phyloP scores from a whole-genome alignment of 2,113 vertebrate genomes.

The Clinocottus analis region DNA sequence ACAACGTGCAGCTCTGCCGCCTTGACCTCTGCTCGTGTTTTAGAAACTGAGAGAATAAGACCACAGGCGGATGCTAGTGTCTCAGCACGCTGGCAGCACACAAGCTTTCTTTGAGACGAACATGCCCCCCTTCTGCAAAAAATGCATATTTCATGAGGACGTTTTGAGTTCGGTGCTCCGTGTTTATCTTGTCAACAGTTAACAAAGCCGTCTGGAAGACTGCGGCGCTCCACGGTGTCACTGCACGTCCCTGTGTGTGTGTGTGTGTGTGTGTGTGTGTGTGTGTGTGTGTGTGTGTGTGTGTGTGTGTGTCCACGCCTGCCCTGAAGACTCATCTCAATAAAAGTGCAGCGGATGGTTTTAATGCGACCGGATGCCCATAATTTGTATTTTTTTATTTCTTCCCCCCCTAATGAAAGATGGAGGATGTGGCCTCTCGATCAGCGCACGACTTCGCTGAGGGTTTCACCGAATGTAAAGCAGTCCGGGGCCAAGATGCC shows the following conservation, averaged over 20 bases:
- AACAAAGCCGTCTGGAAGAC: constrained; percentile 58
- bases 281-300: neutral
- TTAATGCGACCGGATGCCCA: constrained; percentile 44
- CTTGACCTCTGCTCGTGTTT: neutral
- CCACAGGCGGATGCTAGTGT: constrained; percentile 40
- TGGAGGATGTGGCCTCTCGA: constrained; percentile 46
- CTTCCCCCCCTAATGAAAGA: neutral
- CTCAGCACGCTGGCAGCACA: constrained; percentile 21
- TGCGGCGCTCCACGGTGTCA: too few species aligned
- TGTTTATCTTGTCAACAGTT: constrained; percentile 67
- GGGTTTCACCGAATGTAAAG: constrained; percentile 52
- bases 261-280: constrained; percentile 1
- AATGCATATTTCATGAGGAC: constrained; percentile 70
- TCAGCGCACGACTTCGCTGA: constrained; percentile 30
- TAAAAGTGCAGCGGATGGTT: constrained; percentile 16
- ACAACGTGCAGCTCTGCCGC: neutral
- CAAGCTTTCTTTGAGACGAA: too few species aligned
- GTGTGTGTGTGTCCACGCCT: constrained; percentile 1
- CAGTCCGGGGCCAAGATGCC: neutral
- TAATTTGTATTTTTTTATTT: neutral
- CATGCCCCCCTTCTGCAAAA: constrained; percentile 26
- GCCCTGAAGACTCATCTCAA: constrained; percentile 36
- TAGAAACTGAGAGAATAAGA: constrained; percentile 26
- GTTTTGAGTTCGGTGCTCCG: constrained; percentile 38
- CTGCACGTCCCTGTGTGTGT: constrained; percentile 38